Evolutionary conservation across 2,888 invertebrate genomes (phyloP), one percentile per base, ranked within the genome.

Genomic region (Drosophila algonquin): DNA sequence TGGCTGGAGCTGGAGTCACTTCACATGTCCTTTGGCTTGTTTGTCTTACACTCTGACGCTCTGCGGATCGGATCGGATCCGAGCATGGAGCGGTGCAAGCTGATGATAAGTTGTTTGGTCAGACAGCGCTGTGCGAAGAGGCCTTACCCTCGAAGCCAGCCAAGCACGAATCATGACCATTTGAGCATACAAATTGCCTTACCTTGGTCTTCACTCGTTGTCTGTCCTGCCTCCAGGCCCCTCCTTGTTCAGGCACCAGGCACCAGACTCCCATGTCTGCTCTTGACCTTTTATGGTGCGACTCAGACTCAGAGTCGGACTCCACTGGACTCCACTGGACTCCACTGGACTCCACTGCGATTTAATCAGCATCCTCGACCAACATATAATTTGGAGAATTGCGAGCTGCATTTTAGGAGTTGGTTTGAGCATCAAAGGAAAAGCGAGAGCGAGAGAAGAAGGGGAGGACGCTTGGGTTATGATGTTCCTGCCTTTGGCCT

Each of bases 11-110:
- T 30, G 73, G 47, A 72, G 63, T 72, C 87, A 88, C 87, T 84
- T 83, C 89, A 89, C 87, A 88, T 84, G 84, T 84, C 89, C 89
- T 86, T 86, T 79, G 68, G 81, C 85, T 86, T 86, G 89, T 86
- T 86, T 86, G 85, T 86, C 85, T 86, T 86, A 81, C 87, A 86
- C 89, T 86, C 85, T 85, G 89, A 76, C 87, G 75, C 77, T 77
- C 57, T 50, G 56, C 57, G 57, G 73, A 45, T 40, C 40, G 40
- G 14, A 40, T n/a, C 40, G 14, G 47, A 59, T 55, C 40, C 44
- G 45, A 32, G 30, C 69, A 65, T 56, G 73, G 46, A 52, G 50
- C 58, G 45, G 65, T 68, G 52, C 40, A 69, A 47, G 46, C 59
- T 32, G 63, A 60, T 59, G 65, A 80, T 71, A 79, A 81, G 84